phyloP scores from a whole-genome alignment of 2,113 vertebrate species.

The Triplophysa dalaica region DNA sequence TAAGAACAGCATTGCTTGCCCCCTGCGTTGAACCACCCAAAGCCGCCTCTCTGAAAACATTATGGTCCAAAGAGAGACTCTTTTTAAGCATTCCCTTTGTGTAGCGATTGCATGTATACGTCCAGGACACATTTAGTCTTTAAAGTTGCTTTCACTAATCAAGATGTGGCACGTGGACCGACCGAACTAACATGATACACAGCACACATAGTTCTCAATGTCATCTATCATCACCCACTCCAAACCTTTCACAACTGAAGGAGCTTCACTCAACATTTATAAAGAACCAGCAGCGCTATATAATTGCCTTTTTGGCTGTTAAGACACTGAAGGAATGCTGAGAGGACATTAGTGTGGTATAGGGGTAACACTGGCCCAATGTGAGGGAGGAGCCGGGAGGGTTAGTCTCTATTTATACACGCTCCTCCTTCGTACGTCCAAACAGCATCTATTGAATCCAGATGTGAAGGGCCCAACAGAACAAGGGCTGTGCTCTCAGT shows the following conservation, averaged over 20 bases:
- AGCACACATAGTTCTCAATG: neutral
- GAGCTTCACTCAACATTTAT: constrained; percentile 62
- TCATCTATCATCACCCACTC: constrained; percentile 38
- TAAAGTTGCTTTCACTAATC: neutral
- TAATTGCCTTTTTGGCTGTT: constrained; percentile 16
- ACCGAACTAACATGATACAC: constrained; percentile 48
- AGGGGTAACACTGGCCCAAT: constrained; percentile 6
- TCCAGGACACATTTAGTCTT: neutral
- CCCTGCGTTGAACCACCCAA: constrained; percentile 8
- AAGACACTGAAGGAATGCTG: constrained; percentile 1
- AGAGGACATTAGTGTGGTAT: constrained; percentile 1
- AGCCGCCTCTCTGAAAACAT: constrained; percentile 5
- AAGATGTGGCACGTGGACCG: neutral
- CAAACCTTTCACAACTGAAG: constrained; percentile 38
- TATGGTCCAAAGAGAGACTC: constrained; percentile 10
- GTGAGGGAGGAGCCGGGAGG: constrained; percentile 46
- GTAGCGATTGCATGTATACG: neutral
- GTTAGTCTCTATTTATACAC: constrained; percentile 73
- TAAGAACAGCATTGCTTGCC: neutral
- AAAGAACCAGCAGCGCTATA: constrained; percentile 26
- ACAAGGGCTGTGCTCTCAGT: constrained; percentile 28
- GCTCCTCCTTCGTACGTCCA: constrained; percentile 68
- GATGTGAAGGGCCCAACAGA: constrained; percentile 68
- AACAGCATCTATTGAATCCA: constrained; percentile 76
- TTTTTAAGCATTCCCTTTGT: constrained; percentile 10